phyloP scores from a whole-genome alignment of 2,797 vertebrate species.

The Nasua narica region DNA sequence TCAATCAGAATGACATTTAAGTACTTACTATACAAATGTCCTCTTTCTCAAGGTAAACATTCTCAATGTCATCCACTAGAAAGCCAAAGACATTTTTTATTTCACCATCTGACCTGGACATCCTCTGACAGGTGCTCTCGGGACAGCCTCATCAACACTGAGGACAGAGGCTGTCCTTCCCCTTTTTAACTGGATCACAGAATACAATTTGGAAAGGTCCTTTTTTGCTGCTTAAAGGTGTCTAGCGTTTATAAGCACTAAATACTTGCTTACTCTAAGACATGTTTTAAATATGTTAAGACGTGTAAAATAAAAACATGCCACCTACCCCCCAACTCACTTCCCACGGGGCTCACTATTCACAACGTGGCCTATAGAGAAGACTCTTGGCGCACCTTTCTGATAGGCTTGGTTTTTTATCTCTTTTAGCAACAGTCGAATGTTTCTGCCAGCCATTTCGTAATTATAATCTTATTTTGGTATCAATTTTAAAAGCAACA shows the following conservation, averaged over 20 bases:
- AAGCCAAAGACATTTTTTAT: background rate
- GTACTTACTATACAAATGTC: background rate
- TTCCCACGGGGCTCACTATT: background rate
- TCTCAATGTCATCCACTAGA: background rate
- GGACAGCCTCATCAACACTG: background rate
- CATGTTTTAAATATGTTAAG: background rate
- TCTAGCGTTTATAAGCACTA: background rate
- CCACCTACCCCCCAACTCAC: background rate
- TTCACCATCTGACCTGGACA: background rate
- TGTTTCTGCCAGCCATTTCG: background rate
- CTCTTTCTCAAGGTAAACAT: constrained; percentile 4
- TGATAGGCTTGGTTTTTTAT: background rate
- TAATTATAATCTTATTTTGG: background rate
- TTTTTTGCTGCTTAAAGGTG: background rate
- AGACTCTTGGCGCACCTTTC: background rate
- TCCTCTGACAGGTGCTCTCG: background rate
- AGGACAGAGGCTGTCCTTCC: background rate
- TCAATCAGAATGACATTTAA: constrained; percentile 36
- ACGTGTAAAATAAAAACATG: background rate
- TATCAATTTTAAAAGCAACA: background rate
- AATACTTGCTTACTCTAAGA: background rate
- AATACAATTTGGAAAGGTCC: background rate
- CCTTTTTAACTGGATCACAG: background rate
- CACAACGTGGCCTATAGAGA: background rate
- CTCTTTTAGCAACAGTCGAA: background rate